phyloP scores from a whole-genome alignment of 2,113 vertebrate genomes.

The Blennius ocellaris region DNA sequence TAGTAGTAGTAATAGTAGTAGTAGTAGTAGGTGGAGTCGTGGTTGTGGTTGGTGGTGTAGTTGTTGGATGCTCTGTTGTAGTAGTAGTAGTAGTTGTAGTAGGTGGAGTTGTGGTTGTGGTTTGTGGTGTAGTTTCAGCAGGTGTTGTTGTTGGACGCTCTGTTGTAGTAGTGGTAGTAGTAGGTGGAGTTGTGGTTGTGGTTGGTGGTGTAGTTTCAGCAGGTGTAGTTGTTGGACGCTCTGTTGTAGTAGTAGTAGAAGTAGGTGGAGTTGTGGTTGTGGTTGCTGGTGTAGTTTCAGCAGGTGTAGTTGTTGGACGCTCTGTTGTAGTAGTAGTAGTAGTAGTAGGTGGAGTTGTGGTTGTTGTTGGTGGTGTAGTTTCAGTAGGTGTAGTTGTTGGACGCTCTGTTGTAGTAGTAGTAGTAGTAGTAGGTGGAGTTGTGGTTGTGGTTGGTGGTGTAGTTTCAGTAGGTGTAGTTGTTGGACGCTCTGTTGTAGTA shows the following conservation, averaged over 20 bases:
- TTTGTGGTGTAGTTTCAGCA: too few relatives aligned
- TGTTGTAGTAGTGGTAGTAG: too few relatives aligned
- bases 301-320: too few relatives aligned
- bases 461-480: too few relatives aligned
- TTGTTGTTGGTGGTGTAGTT: background rate
- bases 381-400: constrained; percentile 1
- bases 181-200: background rate
- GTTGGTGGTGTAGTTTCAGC: background rate
- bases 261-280: background rate
- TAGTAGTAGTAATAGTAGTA: too few relatives aligned
- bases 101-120: background rate
- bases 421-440: background rate
- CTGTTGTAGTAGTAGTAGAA: background rate
- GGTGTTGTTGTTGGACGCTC: background rate
- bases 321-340: background rate
- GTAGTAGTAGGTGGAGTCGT: too few relatives aligned
- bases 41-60: too few relatives aligned
- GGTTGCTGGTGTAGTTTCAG: background rate
- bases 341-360: background rate
- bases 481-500: too few relatives aligned
- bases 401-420: constrained; percentile 8
- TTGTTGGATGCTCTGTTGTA: too few relatives aligned
- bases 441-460: background rate
- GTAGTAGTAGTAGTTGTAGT: background rate
- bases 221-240: too few relatives aligned